Evolutionary conservation across 2,113 vertebrate species (phyloP).

Genomic region (Emydura subglobosa): DNA sequence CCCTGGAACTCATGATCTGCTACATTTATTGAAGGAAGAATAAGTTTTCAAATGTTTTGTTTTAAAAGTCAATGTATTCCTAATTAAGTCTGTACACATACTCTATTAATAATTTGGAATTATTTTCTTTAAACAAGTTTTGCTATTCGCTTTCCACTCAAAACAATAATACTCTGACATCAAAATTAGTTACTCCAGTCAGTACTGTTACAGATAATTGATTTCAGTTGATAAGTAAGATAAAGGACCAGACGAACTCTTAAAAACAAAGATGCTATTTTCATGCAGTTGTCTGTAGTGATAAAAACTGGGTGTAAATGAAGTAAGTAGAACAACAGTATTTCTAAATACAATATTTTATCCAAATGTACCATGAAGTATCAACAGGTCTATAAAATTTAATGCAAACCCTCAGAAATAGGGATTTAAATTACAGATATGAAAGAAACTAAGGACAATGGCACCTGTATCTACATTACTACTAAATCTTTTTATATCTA

Average conservation of each 20-base stretch:
- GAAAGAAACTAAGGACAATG: background rate
- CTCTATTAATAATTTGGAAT: background rate
- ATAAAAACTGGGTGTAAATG: background rate
- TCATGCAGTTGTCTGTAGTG: background rate
- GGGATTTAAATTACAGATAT: background rate
- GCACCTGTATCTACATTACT: background rate
- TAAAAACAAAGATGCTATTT: background rate
- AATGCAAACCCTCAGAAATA: background rate
- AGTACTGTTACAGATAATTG: background rate
- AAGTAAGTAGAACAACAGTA: background rate
- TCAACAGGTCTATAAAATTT: background rate
- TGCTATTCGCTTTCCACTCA: background rate
- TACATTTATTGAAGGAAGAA: background rate
- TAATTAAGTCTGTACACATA: background rate
- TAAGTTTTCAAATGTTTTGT: background rate
- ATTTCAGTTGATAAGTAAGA: background rate
- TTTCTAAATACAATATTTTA: background rate
- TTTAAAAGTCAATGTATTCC: background rate
- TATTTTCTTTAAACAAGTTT: background rate
- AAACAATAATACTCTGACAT: background rate
- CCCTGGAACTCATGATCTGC: background rate
- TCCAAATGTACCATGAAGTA: background rate
- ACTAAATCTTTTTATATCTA: background rate
- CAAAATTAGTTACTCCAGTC: background rate
- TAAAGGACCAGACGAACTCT: background rate